These are phyloP conservation scores for Teleiodes luculella DNA, from an alignment of 2,888 invertebrate species.

Conservation along the genomic window DNA sequence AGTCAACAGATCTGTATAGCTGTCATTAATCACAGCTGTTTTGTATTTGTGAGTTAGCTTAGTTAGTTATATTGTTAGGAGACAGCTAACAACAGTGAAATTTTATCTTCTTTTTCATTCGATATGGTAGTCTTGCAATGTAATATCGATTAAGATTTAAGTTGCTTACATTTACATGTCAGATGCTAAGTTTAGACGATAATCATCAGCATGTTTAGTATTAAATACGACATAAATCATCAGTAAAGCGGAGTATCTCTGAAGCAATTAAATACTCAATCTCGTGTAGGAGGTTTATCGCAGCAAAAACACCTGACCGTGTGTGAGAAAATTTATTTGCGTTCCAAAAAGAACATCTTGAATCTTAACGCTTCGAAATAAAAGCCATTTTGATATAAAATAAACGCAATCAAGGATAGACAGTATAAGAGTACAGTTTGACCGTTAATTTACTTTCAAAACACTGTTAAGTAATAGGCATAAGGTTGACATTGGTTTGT, in stretches of 20 bases:
- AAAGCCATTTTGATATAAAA: background rate
- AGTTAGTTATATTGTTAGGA: background rate
- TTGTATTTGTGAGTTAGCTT: no score
- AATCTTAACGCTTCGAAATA: background rate
- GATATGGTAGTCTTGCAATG: no score
- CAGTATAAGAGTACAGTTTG: background rate
- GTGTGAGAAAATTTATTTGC: slow-evolving; percentile 55
- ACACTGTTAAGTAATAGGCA: background rate
- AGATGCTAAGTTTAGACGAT: background rate
- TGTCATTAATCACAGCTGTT: slow-evolving; percentile 9
- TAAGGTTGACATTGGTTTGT: background rate
- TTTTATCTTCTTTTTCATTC: background rate
- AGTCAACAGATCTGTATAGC: slow-evolving; percentile 8
- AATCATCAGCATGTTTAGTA: background rate
- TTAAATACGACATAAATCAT: background rate
- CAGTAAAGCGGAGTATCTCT: background rate
- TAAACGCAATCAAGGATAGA: background rate
- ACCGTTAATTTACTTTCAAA: background rate
- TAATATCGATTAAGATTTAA: no score
- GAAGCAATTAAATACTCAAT: slow-evolving; percentile 52
- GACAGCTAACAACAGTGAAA: background rate
- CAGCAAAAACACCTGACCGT: slow-evolving; percentile 63
- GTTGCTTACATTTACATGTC: background rate
- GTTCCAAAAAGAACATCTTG: background rate
- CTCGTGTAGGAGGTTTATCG: slow-evolving; percentile 55